These are phyloP conservation scores for Phainopepla nitens DNA, from an alignment of 2,113 vertebrate genomes.

Conservation along the genomic window DNA sequence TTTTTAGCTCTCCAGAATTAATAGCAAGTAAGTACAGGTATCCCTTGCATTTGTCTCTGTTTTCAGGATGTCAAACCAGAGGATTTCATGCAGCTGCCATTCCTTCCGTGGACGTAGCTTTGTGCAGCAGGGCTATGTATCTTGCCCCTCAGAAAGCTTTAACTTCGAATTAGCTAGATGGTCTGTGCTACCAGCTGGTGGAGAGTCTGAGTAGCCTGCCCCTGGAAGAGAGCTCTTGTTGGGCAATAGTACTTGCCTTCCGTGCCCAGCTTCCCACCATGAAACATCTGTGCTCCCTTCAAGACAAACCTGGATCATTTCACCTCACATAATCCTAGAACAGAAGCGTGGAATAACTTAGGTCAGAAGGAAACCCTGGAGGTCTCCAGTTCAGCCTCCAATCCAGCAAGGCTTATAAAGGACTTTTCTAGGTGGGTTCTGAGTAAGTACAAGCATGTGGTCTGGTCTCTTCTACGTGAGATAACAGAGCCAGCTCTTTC, in stretches of 20 bases:
- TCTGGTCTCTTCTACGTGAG: not conserved
- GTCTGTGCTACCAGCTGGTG: not conserved
- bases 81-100: fast-evolving
- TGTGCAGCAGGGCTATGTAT: not conserved
- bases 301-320: not conserved
- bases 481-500: not conserved
- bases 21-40: not conserved
- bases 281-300: not conserved
- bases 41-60: not conserved
- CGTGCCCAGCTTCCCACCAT: not conserved
- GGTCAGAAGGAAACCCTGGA: not conserved
- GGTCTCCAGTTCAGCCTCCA: not conserved
- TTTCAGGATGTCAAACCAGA: not conserved
- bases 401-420: not conserved
- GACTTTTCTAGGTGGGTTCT: not conserved
- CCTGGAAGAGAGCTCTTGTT: not conserved
- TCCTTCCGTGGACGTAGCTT: not conserved
- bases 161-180: not conserved
- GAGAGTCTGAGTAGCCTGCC: not conserved
- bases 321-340: not conserved
- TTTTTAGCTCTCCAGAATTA: not conserved
- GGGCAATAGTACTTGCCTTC: not conserved
- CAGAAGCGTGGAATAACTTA: not conserved
- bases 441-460: not conserved
- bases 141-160: not conserved